Evolutionary conservation across 1,140 invertebrate species (phyloP), one percentile per base, ranked within the genome.

Genomic region (Adoxophyes honmai): DNA sequence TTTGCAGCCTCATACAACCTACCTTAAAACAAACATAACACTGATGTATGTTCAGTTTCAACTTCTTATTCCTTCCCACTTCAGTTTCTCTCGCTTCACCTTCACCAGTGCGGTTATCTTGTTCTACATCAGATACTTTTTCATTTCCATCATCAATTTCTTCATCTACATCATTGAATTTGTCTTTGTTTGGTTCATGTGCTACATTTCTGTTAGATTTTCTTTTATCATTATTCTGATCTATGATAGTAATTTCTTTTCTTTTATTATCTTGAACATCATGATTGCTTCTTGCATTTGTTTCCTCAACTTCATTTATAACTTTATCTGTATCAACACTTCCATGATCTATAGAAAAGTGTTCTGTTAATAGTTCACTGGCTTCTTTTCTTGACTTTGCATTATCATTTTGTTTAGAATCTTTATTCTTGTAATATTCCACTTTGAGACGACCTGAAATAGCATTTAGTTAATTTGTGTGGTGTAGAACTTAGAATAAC

Each of bases 21-120:
- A 85, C 81, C 68, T 79, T 78, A 59, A 80, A 78, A 63, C 81
- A 85, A 10, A 82, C 68, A 21, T 85, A 85, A 38, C 81, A 85
- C 14, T 85, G 78, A 57, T 82, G 73, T 0, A 69, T 65, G 52
- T 81, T 75, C 4, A 78, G 60, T 33, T 66, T 75, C 11, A 75
- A 34, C 55, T 72, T 79, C 9, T 53, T 51, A 18, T 39, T 52
- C 48, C 13, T 38, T n/a, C 13, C 21, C 51, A 5, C 18, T 28
- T 37, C 37, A 13, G 14, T 28, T 55, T n/a, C 52, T 38, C 9
- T 56, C 53, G 44, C 42, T 52, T 56, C 34, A 52, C 3, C 8
- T 16, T 51, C 34, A 52, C 15, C 21, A 28, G 21, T 28, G 2
- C 6, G 21, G 6, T 6, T 39, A 34, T 44, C 34, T 38, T 38